These are phyloP conservation scores for Thunnus thynnus DNA, from an alignment of 2,113 vertebrate species.

Conservation along the genomic window DNA sequence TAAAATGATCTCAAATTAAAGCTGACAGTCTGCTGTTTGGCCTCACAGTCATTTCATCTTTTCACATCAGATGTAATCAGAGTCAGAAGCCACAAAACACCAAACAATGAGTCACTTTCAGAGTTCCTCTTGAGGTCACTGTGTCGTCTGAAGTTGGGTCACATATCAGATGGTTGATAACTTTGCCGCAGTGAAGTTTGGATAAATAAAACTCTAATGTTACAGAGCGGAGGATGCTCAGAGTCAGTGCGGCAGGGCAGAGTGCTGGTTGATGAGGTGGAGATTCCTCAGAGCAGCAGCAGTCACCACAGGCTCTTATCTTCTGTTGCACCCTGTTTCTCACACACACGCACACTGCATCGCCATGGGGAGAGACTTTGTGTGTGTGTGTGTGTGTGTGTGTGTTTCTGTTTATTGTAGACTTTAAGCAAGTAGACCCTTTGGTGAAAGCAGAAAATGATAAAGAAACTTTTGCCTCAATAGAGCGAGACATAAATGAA, in stretches of 20 bases:
- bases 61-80: slow-evolving; percentile 61
- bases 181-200: slow-evolving; percentile 28
- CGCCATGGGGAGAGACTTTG: slow-evolving; percentile 52
- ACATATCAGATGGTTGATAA: slow-evolving; percentile 25
- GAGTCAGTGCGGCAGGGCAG: slow-evolving; percentile 12
- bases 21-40: slow-evolving; percentile 62
- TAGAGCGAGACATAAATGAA: neutral
- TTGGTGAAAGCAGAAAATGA: neutral
- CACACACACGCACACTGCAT: slow-evolving; percentile 23
- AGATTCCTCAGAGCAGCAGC: slow-evolving; percentile 71
- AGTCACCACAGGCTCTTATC: slow-evolving; percentile 71
- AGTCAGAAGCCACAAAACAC: slow-evolving; percentile 30
- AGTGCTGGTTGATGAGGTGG: slow-evolving; percentile 66
- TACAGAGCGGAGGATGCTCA: slow-evolving; percentile 12
- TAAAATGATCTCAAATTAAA: slow-evolving; percentile 50
- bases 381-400: neutral
- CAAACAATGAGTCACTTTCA: slow-evolving; percentile 63
- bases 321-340: slow-evolving; percentile 49
- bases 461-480: slow-evolving; percentile 21
- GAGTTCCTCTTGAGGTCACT: slow-evolving; percentile 59
- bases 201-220: slow-evolving; percentile 13
- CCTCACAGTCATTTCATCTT: slow-evolving; percentile 57
- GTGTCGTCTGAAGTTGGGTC: slow-evolving; percentile 39
- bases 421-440: neutral
- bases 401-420: neutral